phyloP scores from a whole-genome alignment of 92 coral and sea anemone genomes.

The Montipora capitata region DNA sequence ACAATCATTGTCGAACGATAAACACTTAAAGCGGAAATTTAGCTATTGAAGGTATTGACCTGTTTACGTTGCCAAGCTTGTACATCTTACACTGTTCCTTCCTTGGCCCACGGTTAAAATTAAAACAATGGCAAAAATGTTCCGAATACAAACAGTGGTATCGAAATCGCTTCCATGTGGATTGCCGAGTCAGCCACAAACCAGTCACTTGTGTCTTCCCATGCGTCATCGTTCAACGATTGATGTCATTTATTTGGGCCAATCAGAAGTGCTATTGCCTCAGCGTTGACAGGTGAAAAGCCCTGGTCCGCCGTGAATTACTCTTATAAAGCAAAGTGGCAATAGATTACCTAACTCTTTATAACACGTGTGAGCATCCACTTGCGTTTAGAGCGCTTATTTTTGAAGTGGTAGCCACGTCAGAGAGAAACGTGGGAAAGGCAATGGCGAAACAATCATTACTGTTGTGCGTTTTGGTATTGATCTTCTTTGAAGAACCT shows the following conservation, averaged over 20 bases:
- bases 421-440: slow-evolving; percentile 10
- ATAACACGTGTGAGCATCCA: slow-evolving; percentile 74
- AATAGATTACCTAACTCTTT: slow-evolving; percentile 30
- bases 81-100: slow-evolving; percentile 15
- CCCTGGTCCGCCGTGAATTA: slow-evolving; percentile 37
- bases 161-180: slow-evolving; percentile 61
- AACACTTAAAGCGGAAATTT: slow-evolving; percentile 70
- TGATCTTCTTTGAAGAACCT: slow-evolving; percentile 25
- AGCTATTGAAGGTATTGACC: slow-evolving; percentile 55
- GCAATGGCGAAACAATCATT: slow-evolving; percentile 35
- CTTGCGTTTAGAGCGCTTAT: slow-evolving; percentile 65
- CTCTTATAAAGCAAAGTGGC: slow-evolving; percentile 49
- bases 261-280: slow-evolving; percentile 29
- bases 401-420: slow-evolving; percentile 24
- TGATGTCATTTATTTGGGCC: slow-evolving; percentile 56
- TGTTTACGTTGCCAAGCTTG: slow-evolving; percentile 16
- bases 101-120: slow-evolving; percentile 22
- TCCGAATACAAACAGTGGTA: slow-evolving; percentile 14
- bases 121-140: slow-evolving; percentile 27
- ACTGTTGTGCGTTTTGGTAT: slow-evolving; percentile 28
- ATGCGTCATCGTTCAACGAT: slow-evolving; percentile 51
- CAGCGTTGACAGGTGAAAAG: slow-evolving; percentile 61
- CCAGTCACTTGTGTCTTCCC: slow-evolving; percentile 40
- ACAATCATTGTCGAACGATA: slow-evolving; percentile 76
- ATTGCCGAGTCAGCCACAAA: slow-evolving; percentile 24